Conservation (phyloP, 2,113 vertebrate genomes). For the Gnathonemus echidnorhynchus region DNA sequence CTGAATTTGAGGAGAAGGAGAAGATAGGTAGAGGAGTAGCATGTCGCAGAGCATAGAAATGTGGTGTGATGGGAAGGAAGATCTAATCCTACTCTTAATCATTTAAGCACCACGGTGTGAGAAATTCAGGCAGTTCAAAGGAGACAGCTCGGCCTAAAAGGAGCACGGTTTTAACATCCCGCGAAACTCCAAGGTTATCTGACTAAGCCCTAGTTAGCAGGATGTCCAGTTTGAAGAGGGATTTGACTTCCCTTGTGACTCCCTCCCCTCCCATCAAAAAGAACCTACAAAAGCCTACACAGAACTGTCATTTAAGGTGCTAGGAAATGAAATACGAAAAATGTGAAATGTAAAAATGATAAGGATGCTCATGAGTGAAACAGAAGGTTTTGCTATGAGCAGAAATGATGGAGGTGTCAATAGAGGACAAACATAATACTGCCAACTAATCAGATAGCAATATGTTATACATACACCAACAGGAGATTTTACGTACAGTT, state of each 20-base stretch:
- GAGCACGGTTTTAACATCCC: not conserved
- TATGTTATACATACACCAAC: not conserved
- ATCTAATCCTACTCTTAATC: slow-evolving; percentile 14
- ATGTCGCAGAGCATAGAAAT: not conserved
- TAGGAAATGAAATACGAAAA: not conserved
- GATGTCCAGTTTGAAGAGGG: slow-evolving; percentile 48
- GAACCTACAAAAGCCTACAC: not conserved
- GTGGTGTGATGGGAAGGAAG: not conserved
- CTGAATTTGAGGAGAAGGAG: not conserved
- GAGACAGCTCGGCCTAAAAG: not conserved
- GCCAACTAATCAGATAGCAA: not conserved
- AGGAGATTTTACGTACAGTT: not conserved
- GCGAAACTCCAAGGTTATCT: slow-evolving; percentile 19
- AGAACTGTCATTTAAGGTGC: not conserved
- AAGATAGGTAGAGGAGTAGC: not conserved
- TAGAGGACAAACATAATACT: not conserved
- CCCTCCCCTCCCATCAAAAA: slow-evolving; percentile 12
- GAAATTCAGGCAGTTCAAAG: slow-evolving; percentile 18
- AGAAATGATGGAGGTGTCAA: not conserved
- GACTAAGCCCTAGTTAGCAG: slow-evolving; percentile 50
- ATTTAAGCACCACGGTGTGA: slow-evolving; percentile 19
- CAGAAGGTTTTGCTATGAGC: not conserved
- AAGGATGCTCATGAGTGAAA: not conserved
- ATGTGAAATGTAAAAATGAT: not conserved
- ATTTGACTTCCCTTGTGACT: slow-evolving; percentile 34